Conservation (phyloP, 2,888 invertebrate genomes). For the Hesperia comma region DNA sequence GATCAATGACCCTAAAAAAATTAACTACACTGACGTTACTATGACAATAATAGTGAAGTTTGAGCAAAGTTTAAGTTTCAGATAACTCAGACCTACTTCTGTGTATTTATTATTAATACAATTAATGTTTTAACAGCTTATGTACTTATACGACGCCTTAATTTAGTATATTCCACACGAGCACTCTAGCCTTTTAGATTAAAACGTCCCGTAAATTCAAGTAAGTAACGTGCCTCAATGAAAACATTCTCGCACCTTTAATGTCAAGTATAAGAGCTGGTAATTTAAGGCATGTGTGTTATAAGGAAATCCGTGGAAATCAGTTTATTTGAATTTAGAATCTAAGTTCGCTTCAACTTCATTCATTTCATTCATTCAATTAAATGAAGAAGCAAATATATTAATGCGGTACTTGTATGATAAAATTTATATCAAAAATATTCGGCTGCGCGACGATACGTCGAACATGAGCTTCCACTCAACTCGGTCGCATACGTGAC, state of each 20-base stretch:
- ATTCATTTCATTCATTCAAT: no score
- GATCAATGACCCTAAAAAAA: no score
- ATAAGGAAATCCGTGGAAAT: slow-evolving; percentile 7
- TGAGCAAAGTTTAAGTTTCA: no score
- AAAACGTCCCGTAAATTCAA: slow-evolving; percentile 24
- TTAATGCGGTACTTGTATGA: no score
- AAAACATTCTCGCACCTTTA: slow-evolving; percentile 32
- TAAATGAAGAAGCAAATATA: no score
- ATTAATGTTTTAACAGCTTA: no score
- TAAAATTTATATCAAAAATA: not conserved
- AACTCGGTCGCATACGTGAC: slow-evolving; percentile 30
- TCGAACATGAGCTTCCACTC: slow-evolving; percentile 24
- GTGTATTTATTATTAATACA: no score
- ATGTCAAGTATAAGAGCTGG: slow-evolving; percentile 3
- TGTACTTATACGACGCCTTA: slow-evolving; percentile 1
- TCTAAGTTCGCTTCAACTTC: no score
- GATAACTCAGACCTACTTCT: no score
- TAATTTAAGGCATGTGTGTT: not conserved
- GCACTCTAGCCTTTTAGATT: slow-evolving; percentile 27
- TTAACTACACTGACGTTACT: no score
- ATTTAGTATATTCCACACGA: slow-evolving; percentile 8
- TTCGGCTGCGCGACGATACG: slow-evolving; percentile 12
- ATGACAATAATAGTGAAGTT: no score
- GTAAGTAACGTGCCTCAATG: slow-evolving; percentile 18
- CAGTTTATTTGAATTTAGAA: not conserved